Evolutionary conservation across 2,797 vertebrate genomes (phyloP).

Genomic region (Trematomus bernacchii): DNA sequence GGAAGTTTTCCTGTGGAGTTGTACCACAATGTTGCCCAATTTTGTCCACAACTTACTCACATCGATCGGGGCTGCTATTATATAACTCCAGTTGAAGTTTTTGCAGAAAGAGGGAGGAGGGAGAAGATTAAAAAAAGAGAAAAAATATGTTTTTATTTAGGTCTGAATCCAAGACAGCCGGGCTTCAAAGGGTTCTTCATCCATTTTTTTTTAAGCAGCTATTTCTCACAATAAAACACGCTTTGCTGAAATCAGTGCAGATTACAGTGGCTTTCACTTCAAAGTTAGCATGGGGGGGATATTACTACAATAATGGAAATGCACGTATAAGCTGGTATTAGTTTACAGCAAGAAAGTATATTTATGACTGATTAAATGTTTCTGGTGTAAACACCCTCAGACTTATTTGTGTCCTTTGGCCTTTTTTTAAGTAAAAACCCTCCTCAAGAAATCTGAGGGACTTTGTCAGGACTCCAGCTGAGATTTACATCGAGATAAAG

Average conservation of each 20-base stretch:
- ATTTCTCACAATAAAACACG: conserved; percentile 76
- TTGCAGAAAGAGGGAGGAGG: conserved; percentile 13
- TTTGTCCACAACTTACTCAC: background rate
- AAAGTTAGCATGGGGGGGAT: conserved; percentile 61
- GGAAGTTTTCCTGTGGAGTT: background rate
- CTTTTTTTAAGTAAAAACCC: background rate
- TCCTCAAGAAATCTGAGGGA: background rate
- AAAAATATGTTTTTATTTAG: conserved; percentile 61
- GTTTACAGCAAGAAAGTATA: conserved; percentile 63
- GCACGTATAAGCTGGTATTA: conserved; percentile 60
- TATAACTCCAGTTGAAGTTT: conserved; percentile 55
- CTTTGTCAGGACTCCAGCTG: conserved; percentile 27
- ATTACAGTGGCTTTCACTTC: conserved; percentile 79
- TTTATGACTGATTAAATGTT: conserved; percentile 54
- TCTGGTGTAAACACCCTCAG: conserved; percentile 21
- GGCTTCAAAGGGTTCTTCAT: conserved; percentile 77
- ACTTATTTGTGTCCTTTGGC: conserved; percentile 18
- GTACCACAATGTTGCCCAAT: background rate
- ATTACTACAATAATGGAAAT: conserved; percentile 59
- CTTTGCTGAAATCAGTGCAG: conserved; percentile 75
- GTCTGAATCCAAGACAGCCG: conserved; percentile 53
- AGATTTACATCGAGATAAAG: conserved; percentile 12
- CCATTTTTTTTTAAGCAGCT: conserved; percentile 54
- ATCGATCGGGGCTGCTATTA: conserved; percentile 45
- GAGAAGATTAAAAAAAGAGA: conserved; percentile 27